phyloP scores from a whole-genome alignment of 1,140 invertebrate genomes.

The Calephelis virginiensis region DNA sequence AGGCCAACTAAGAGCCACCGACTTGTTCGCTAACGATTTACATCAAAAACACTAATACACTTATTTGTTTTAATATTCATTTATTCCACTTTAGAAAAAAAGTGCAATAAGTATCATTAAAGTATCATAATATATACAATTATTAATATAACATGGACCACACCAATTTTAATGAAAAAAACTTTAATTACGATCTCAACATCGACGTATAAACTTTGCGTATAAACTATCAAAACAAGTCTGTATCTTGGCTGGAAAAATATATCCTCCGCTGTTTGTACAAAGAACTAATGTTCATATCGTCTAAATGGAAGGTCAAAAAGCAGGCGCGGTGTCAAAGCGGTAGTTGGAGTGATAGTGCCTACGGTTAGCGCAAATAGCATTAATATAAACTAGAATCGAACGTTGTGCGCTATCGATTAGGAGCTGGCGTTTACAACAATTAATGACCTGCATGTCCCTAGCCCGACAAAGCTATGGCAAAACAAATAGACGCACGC shows the following conservation, averaged over 20 bases:
- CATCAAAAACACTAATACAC: too few species aligned
- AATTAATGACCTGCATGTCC: constrained; percentile 78
- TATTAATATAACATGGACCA: too few species aligned
- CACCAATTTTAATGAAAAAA: too few species aligned
- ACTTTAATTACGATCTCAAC: too few species aligned
- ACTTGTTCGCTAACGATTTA: too few species aligned
- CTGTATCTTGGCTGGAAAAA: constrained; percentile 1
- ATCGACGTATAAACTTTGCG: too few species aligned
- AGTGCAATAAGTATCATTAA: too few species aligned
- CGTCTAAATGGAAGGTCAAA: constrained; percentile 26
- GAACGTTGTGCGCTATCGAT: constrained; percentile 74
- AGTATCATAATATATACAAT: too few species aligned
- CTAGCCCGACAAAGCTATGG: constrained; percentile 74
- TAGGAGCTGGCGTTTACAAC: constrained; percentile 74
- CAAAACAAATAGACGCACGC: constrained; percentile 73
- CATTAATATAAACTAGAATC: constrained; percentile 78
- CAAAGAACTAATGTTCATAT: constrained; percentile 16
- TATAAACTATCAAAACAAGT: too few species aligned
- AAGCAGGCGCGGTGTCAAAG: constrained; percentile 38
- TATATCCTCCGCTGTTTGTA: not conserved
- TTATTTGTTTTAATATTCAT: too few species aligned
- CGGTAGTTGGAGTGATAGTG: constrained; percentile 49
- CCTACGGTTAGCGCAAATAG: constrained; percentile 67
- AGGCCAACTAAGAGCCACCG: too few species aligned
- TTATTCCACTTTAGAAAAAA: too few species aligned